Conservation (phyloP, 1,140 invertebrate genomes). For the Drosophila mayri region DNA sequence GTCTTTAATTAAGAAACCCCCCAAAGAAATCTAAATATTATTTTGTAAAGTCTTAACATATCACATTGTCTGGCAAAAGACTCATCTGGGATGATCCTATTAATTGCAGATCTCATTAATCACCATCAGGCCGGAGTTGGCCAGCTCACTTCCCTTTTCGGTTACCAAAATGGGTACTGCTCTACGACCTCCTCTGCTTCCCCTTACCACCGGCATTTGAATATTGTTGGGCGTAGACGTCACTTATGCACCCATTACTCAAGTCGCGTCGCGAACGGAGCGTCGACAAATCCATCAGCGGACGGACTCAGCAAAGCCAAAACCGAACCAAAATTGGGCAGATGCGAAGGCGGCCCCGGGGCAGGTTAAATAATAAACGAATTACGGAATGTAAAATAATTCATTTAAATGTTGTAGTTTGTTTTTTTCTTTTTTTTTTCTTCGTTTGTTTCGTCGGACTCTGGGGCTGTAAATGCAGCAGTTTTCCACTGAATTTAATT, state of each 20-base stretch:
- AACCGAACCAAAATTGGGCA: constrained; percentile 30
- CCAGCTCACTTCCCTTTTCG: constrained; percentile 23
- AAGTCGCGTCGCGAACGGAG: constrained; percentile 51
- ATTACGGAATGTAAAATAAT: constrained; percentile 69
- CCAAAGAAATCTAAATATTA: not conserved
- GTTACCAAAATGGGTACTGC: constrained; percentile 16
- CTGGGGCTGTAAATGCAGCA: constrained; percentile 62
- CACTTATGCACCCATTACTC: constrained; percentile 74
- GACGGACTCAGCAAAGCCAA: constrained; percentile 22
- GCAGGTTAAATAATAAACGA: constrained; percentile 71
- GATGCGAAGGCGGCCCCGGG: constrained; percentile 38
- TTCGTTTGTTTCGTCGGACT: constrained; percentile 4
- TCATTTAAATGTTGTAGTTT: constrained; percentile 61
- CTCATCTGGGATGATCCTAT: constrained; percentile 23
- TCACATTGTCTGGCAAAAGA: constrained; percentile 1
- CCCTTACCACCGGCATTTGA: constrained; percentile 17
- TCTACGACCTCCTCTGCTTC: not conserved
- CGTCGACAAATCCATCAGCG: constrained; percentile 75
- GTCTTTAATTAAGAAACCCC: not conserved
- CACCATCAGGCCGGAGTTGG: constrained; percentile 36
- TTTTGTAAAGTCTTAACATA: not conserved
- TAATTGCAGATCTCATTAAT: constrained; percentile 53
- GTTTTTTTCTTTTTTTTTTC: not conserved
- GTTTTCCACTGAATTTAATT: constrained; percentile 83
- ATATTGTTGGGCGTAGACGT: constrained; percentile 57